Evolutionary conservation across 2,888 invertebrate species (phyloP).

Genomic region (Amblyteles armatorius): DNA sequence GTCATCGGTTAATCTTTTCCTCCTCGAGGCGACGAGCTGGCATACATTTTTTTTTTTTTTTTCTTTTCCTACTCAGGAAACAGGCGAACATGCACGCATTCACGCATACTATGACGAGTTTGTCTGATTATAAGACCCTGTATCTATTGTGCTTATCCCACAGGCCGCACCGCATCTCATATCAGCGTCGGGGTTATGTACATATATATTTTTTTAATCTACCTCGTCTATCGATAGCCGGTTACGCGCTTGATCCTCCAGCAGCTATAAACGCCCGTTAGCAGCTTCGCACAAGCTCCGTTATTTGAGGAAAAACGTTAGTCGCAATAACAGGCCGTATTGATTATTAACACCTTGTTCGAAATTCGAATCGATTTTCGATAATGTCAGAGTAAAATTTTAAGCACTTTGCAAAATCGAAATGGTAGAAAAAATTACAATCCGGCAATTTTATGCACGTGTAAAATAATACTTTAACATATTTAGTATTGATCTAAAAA

Average conservation of each 20-base stretch:
- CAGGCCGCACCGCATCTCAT: constrained; percentile 53
- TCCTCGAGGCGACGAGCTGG: constrained; percentile 62
- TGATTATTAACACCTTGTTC: neutral
- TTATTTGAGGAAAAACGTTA: constrained; percentile 6
- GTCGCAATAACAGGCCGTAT: neutral
- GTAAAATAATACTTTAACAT: neutral
- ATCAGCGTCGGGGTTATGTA: neutral
- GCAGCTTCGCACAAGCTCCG: constrained; percentile 54
- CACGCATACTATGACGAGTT: constrained; percentile 52
- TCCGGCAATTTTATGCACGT: neutral
- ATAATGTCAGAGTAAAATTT: neutral
- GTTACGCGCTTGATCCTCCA: constrained; percentile 60
- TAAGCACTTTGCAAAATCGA: neutral
- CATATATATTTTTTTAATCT: constrained; percentile 49
- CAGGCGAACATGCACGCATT: constrained; percentile 52
- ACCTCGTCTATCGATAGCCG: constrained; percentile 62
- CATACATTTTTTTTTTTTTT: constrained; percentile 48
- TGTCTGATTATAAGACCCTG: constrained; percentile 61
- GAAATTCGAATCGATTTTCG: neutral
- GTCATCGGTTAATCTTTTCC: constrained; percentile 81
- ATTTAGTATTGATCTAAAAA: neutral
- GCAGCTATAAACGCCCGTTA: constrained; percentile 64
- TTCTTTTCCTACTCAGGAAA: constrained; percentile 55
- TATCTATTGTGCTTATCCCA: constrained; percentile 54
- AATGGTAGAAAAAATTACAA: too few relatives aligned